Percentiles rank a stretch among this genome's conserved stretches.
phyloP scores from a whole-genome alignment of 2,797 vertebrate species.

The Gobio occitaniae region DNA sequence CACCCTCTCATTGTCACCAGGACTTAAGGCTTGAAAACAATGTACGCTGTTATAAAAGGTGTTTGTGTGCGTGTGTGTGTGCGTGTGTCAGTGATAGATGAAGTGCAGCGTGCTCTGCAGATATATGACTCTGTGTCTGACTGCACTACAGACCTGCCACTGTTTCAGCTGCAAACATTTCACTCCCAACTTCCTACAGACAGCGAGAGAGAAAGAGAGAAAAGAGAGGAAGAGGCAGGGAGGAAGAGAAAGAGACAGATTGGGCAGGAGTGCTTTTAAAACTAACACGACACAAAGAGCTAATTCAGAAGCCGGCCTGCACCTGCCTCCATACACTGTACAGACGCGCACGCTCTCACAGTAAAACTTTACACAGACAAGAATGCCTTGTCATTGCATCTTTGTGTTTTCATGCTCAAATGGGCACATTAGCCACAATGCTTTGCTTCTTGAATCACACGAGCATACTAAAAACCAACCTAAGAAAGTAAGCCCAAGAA shows the following conservation, averaged over 20 bases:
- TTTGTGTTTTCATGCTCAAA: slow-evolving; percentile 44
- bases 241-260: slow-evolving; percentile 65
- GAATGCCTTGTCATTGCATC: slow-evolving; percentile 48
- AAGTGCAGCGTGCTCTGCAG: slow-evolving; percentile 60
- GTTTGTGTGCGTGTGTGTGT: slow-evolving; percentile 47
- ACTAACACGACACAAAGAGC: slow-evolving; percentile 61
- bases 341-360: slow-evolving; percentile 57
- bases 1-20: slow-evolving; percentile 46
- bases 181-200: slow-evolving; percentile 62
- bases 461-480: neutral
- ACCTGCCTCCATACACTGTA: slow-evolving; percentile 63
- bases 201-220: slow-evolving; percentile 48
- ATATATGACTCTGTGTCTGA: slow-evolving; percentile 61
- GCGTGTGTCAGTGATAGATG: slow-evolving; percentile 60
- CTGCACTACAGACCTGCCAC: slow-evolving; percentile 62
- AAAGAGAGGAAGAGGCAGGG: slow-evolving; percentile 63
- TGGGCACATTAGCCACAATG: slow-evolving; percentile 29
- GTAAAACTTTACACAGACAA: slow-evolving; percentile 52
- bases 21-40: slow-evolving; percentile 52
- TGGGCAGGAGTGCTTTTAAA: slow-evolving; percentile 62
- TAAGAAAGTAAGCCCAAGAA: neutral
- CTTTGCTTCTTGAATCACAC: slow-evolving; percentile 12
- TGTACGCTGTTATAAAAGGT: slow-evolving; percentile 38
- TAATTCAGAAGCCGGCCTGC: slow-evolving; percentile 59
- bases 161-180: slow-evolving; percentile 60